phyloP scores from a whole-genome alignment of 2,888 invertebrate species.

The Aleiodes alternator region DNA sequence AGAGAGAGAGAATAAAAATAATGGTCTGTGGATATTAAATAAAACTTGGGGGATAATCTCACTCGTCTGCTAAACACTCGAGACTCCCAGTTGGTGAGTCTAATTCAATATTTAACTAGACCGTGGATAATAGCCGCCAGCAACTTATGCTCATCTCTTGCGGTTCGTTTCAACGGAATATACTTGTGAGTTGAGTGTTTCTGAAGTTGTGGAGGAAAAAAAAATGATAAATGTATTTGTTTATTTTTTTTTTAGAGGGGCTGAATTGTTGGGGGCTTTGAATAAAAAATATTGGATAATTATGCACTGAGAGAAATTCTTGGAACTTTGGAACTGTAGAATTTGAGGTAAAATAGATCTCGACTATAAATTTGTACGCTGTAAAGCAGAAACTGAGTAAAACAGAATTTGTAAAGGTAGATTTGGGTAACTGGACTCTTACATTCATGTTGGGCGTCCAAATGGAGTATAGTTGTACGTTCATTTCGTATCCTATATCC shows the following conservation, averaged over 20 bases:
- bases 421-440: no score
- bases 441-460: no score
- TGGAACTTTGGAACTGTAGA: no score
- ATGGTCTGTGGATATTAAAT: constrained; percentile 32
- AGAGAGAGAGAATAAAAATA: neutral
- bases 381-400: no score
- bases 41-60: constrained; percentile 28
- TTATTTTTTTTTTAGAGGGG: neutral
- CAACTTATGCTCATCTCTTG: constrained; percentile 5
- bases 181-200: constrained; percentile 1
- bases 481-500: no score
- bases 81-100: neutral
- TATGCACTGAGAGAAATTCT: no score
- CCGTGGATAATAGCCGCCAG: constrained; percentile 20
- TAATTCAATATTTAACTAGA: constrained; percentile 29
- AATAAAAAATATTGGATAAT: no score
- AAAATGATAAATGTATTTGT: neutral
- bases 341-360: no score
- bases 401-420: no score
- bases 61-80: constrained; percentile 19
- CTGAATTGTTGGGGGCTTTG: no score
- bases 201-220: neutral
- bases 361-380: no score
- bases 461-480: no score
- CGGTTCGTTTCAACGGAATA: constrained; percentile 16